A percentile compares a stretch with the other conserved stretches of the same genome.
phyloP scores from a whole-genome alignment of 2,888 invertebrate genomes.

The Thymelicus acteon region DNA sequence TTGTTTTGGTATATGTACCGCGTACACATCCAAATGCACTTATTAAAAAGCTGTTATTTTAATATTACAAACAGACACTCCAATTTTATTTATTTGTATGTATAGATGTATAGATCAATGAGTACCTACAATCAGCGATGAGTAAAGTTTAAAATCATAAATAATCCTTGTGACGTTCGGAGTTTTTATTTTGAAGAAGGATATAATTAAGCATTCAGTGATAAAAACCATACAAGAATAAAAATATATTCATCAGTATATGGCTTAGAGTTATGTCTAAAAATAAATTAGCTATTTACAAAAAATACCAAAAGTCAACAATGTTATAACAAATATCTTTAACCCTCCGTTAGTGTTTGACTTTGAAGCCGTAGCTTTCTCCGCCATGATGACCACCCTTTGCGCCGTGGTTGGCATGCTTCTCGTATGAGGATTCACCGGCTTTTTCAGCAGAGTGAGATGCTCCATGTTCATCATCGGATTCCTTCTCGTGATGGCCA shows the following conservation, averaged over 20 bases:
- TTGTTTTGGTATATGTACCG: too few relatives aligned
- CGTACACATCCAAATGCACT: too few relatives aligned
- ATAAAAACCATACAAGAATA: constrained; percentile 33
- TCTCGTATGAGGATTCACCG: constrained; percentile 76
- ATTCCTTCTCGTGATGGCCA: constrained; percentile 82
- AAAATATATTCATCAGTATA: constrained; percentile 44
- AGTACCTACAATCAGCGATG: not conserved
- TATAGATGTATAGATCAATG: too few relatives aligned
- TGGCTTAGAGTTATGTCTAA: constrained; percentile 66
- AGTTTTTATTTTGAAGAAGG: constrained; percentile 23
- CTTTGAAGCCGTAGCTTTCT: constrained; percentile 76
- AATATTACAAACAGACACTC: too few relatives aligned
- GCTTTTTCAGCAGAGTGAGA: constrained; percentile 81
- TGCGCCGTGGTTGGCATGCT: constrained; percentile 78
- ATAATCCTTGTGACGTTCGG: not conserved
- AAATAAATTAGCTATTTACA: constrained; percentile 69
- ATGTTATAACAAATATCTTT: constrained; percentile 62
- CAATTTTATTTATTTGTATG: too few relatives aligned
- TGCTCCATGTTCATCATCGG: constrained; percentile 64
- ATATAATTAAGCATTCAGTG: constrained; percentile 13
- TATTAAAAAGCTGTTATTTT: too few relatives aligned
- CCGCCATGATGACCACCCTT: constrained; percentile 58
- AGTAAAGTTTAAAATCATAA: not conserved
- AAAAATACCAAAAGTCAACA: constrained; percentile 72
- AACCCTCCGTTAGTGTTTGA: constrained; percentile 65